A percentile compares a stretch with the other conserved stretches of the same genome.
Evolutionary conservation across 2,797 vertebrate species (phyloP).

Genomic region (Brachyrhaphis roseni): DNA sequence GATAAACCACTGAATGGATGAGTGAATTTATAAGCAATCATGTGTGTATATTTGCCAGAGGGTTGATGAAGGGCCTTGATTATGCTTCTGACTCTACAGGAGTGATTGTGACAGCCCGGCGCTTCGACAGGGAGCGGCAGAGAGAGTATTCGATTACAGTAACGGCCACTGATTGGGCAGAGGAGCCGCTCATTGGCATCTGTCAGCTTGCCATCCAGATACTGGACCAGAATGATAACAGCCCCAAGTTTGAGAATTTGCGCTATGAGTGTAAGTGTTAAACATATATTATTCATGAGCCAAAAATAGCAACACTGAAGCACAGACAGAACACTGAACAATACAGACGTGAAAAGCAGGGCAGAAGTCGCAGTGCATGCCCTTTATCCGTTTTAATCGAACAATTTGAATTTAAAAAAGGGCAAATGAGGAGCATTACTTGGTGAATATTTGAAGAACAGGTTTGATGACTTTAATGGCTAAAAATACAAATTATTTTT

Average conservation of each 20-base stretch:
- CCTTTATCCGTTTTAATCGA: conserved; percentile 3
- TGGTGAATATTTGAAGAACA: neutral
- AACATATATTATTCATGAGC: conserved; percentile 8
- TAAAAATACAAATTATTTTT: neutral
- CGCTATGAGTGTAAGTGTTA: conserved; percentile 89
- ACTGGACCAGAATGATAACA: conserved; percentile 92
- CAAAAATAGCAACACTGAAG: conserved; percentile 7
- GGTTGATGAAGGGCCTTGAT: conserved; percentile 26
- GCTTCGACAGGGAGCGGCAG: conserved; percentile 91
- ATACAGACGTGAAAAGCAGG: conserved; percentile 11
- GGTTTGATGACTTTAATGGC: neutral
- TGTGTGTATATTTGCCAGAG: conserved; percentile 10
- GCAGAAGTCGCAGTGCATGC: neutral
- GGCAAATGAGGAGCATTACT: neutral
- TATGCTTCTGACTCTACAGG: conserved; percentile 75
- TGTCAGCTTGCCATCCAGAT: conserved; percentile 89
- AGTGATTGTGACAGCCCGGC: conserved; percentile 83
- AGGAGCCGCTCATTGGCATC: conserved; percentile 89
- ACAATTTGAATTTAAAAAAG: conserved; percentile 17
- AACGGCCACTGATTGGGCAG: conserved; percentile 90
- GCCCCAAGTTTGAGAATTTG: conserved; percentile 91
- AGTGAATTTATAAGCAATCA: conserved; percentile 23
- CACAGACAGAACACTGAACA: conserved; percentile 5
- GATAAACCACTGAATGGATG: conserved; percentile 18
- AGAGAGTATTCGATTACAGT: conserved; percentile 90